Percentiles rank a stretch among this genome's conserved stretches.
phyloP scores from a whole-genome alignment of 2,888 invertebrate species.

The Lepidochrysops patricia region DNA sequence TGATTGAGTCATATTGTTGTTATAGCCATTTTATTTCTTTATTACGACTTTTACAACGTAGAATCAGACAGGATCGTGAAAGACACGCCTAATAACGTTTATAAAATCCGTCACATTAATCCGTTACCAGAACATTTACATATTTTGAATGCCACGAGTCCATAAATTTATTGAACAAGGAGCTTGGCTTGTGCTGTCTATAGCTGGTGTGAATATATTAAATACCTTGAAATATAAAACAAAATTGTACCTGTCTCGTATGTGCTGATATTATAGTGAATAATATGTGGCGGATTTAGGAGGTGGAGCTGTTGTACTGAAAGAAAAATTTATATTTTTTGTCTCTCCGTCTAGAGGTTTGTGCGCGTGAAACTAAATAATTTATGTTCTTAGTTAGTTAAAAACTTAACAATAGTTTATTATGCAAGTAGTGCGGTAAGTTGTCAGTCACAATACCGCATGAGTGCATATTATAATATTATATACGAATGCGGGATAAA shows the following conservation, averaged over 20 bases:
- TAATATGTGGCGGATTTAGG: too few relatives aligned
- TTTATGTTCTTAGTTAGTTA: too few relatives aligned
- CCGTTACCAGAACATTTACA: conserved; percentile 1
- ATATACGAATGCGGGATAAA: too few relatives aligned
- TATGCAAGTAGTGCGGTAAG: too few relatives aligned
- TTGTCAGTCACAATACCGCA: too few relatives aligned
- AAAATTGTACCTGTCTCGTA: neutral
- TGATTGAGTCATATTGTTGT: neutral
- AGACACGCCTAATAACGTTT: conserved; percentile 11
- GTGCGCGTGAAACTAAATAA: too few relatives aligned
- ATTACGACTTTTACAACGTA: conserved; percentile 6
- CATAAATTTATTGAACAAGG: conserved; percentile 8
- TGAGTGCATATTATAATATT: too few relatives aligned
- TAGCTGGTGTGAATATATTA: neutral
- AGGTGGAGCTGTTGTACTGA: too few relatives aligned
- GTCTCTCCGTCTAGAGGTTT: too few relatives aligned
- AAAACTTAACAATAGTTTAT: too few relatives aligned
- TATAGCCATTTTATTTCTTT: neutral
- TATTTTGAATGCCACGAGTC: conserved; percentile 1
- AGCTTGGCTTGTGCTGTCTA: neutral
- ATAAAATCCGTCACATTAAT: conserved; percentile 9
- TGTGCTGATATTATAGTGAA: too few relatives aligned
- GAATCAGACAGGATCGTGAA: conserved; percentile 1
- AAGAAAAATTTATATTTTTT: too few relatives aligned
- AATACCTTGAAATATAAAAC: neutral